Evolutionary conservation across 2,888 invertebrate genomes (phyloP).

Genomic region (Hypsopygia costalis): DNA sequence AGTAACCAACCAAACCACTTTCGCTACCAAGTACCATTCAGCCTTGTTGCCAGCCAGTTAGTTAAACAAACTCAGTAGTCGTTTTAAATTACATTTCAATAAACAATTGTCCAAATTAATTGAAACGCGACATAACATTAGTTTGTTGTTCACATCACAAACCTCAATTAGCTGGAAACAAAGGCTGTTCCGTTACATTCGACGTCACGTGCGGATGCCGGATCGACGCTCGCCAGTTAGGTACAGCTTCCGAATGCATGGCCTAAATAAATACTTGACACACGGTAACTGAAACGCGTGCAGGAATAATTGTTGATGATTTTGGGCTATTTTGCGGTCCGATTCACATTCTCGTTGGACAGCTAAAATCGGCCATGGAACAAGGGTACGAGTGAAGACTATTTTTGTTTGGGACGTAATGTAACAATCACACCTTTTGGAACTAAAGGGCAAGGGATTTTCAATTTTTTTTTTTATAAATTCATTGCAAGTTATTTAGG

Average conservation of each 20-base stretch:
- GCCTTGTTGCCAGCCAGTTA: too few relatives aligned
- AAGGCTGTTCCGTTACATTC: constrained; percentile 44
- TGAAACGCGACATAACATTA: constrained; percentile 6
- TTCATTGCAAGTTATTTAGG: too few relatives aligned
- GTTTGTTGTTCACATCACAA: constrained; percentile 9
- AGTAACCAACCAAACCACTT: too few relatives aligned
- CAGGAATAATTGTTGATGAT: not conserved
- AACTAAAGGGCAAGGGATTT: too few relatives aligned
- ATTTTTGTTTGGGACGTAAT: too few relatives aligned
- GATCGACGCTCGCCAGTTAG: constrained; percentile 33
- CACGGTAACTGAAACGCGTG: not conserved
- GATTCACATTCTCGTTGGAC: too few relatives aligned
- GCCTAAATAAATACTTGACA: constrained; percentile 32
- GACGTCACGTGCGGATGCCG: constrained; percentile 42
- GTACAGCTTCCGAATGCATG: constrained; percentile 29
- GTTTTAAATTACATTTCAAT: constrained; percentile 7
- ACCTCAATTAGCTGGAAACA: constrained; percentile 21
- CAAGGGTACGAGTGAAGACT: not conserved
- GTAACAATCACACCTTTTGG: too few relatives aligned
- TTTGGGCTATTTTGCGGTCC: not conserved
- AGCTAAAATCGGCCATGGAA: not conserved
- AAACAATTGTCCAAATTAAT: constrained; percentile 8
- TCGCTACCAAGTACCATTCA: too few relatives aligned
- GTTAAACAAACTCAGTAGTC: too few relatives aligned
- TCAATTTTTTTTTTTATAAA: too few relatives aligned